These are phyloP conservation scores for Anthonomus grandis DNA, from an alignment of 1,140 invertebrate genomes.

Conservation along the genomic window DNA sequence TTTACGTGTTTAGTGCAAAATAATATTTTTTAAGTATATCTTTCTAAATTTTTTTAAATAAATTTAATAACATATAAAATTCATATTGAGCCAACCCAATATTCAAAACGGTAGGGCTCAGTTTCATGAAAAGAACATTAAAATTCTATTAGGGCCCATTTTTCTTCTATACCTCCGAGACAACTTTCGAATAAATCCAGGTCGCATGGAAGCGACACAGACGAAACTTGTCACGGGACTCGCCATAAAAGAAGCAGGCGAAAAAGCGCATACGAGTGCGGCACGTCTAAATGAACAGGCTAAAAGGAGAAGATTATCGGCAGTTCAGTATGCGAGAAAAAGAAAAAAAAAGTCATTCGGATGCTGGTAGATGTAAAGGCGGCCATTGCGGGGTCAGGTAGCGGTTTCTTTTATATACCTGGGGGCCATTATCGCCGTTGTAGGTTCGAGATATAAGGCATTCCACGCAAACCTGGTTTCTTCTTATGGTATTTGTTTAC, in stretches of 20 bases:
- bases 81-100: no score
- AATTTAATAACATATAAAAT: background rate
- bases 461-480: no score
- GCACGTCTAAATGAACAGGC: background rate
- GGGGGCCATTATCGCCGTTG: background rate
- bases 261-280: background rate
- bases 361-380: slow-evolving; percentile 7
- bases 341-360: background rate
- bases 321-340: background rate
- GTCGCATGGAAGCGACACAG: slow-evolving; percentile 1
- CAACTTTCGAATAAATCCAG: slow-evolving; percentile 15
- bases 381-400: slow-evolving; percentile 12
- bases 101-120: no score
- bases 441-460: background rate
- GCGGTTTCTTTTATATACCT: slow-evolving; percentile 7
- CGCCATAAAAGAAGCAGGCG: background rate
- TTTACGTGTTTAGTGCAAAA: background rate
- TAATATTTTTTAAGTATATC: background rate
- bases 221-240: background rate
- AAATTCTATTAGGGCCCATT: slow-evolving; percentile 8
- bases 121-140: background rate
- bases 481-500: no score
- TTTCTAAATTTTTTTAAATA: background rate
- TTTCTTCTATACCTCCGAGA: slow-evolving; percentile 8
- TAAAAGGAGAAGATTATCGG: background rate